Base-by-base conservation (phyloP, 2,888 invertebrate species). In the Trisateles emortualis region DNA sequence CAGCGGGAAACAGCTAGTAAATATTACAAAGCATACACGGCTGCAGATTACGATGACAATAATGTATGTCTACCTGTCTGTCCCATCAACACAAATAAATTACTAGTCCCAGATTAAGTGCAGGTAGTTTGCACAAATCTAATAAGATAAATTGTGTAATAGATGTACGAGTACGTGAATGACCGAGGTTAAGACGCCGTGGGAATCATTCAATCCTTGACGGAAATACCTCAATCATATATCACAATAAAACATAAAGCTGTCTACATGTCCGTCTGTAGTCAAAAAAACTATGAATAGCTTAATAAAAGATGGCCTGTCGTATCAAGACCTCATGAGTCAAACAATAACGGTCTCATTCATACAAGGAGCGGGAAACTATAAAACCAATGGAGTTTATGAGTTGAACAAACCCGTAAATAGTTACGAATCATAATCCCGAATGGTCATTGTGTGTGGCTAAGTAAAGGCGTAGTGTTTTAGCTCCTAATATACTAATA, bases 331-430 rank as follows among this genome's bases (percentile, higher is more conserved):
- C 29, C 9, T 30, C n/a, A 24, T 45, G 51, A 39, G 10, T 48
- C 43, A 42, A 38, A 46, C 29, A 39, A 64, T 64, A 72, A 70
- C 65, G 68, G 61, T 45, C 50, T 45, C 42, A 52, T 58, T 59
- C 59, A 60, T 52, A 64, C 42, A 48, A 59, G 52, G 48, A 55
- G 50, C 69, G 64, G 76, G 73, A 74, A 71, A 66, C 63, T 58
- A 64, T 71, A 64, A 72, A 72, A 40, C 24, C 17, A 49, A 47
- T 48, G 53, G 17, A 30, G n/a, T 46, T 26, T 45, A 33, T 29
- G 32, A 38, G 73, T 75, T 75, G 64, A 74, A 76, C 55, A 72
- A 67, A 68, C 73, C 51, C 64, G 55, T 64, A 59, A 69, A 61
- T 40, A 30, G 29, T 10, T n/a, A 6, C 39, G 36, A 30, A 24